These are phyloP conservation scores for Acronicta alni DNA, from an alignment of 2,888 invertebrate genomes.

Conservation along the genomic window DNA sequence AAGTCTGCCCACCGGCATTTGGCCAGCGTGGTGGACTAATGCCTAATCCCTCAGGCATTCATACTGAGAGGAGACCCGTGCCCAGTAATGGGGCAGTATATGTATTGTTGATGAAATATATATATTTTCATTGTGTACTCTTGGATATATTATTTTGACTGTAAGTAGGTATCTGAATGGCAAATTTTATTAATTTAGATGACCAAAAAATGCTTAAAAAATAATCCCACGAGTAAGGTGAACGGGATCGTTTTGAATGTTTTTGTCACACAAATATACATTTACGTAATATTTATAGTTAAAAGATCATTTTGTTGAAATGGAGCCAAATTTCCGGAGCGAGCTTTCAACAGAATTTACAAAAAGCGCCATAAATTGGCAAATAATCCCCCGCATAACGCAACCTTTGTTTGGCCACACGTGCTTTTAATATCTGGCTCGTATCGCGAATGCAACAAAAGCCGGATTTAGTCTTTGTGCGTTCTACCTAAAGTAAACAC, in stretches of 20 bases:
- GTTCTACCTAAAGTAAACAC: slow-evolving; percentile 82
- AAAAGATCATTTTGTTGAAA: slow-evolving; percentile 88
- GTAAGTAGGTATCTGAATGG: too few relatives aligned
- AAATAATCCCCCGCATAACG: slow-evolving; percentile 89
- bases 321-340: slow-evolving; percentile 88
- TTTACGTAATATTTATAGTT: slow-evolving; percentile 84
- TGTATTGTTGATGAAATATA: too few relatives aligned
- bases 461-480: slow-evolving; percentile 86
- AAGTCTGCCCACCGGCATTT: too few relatives aligned
- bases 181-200: background rate
- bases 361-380: slow-evolving; percentile 89
- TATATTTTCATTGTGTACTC: too few relatives aligned
- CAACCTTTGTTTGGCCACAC: slow-evolving; percentile 89
- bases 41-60: too few relatives aligned
- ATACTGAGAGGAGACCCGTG: too few relatives aligned
- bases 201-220: slow-evolving; percentile 28
- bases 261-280: slow-evolving; percentile 74
- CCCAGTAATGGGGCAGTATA: too few relatives aligned
- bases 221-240: slow-evolving; percentile 73
- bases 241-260: slow-evolving; percentile 67
- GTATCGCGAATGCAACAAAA: slow-evolving; percentile 78
- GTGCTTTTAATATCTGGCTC: slow-evolving; percentile 87
- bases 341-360: slow-evolving; percentile 86
- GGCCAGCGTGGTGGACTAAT: too few relatives aligned
- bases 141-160: too few relatives aligned